Evolutionary conservation across 2,113 vertebrate genomes (phyloP).

Genomic region (Polypterus senegalus): DNA sequence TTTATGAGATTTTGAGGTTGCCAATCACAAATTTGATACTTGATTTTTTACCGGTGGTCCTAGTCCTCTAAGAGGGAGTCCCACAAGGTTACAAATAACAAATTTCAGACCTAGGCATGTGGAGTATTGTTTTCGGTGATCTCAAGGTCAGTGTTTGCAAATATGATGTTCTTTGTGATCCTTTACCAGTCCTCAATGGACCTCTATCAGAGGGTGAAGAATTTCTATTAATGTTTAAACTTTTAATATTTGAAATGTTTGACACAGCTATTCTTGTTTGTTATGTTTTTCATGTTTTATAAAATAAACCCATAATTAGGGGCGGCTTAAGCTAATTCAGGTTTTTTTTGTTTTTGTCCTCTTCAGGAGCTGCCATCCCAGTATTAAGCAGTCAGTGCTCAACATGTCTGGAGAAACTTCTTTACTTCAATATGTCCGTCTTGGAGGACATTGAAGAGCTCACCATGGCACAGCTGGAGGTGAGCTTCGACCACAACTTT

Average conservation of each 20-base stretch:
- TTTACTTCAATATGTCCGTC: constrained; percentile 72
- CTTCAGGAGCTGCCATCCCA: constrained; percentile 25
- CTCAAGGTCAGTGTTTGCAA: no score
- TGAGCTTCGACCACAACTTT: constrained; percentile 49
- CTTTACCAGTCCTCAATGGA: no score
- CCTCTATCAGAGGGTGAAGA: no score
- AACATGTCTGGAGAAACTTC: constrained; percentile 55
- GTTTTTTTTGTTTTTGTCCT: constrained; percentile 1
- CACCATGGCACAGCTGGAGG: constrained; percentile 66
- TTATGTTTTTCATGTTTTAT: not conserved
- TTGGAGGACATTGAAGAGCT: constrained; percentile 62
- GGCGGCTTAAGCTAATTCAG: not conserved
- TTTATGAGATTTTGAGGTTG: no score
- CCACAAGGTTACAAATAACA: no score
- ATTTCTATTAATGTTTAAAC: not conserved
- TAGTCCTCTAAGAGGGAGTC: no score
- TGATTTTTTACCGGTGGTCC: no score
- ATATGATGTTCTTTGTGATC: no score
- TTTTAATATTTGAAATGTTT: not conserved
- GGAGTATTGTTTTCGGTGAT: no score
- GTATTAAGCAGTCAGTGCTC: constrained; percentile 25
- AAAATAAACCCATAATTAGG: not conserved
- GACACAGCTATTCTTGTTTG: no score
- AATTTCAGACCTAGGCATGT: no score
- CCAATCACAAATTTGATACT: no score